A percentile compares a stretch with the other conserved stretches of the same genome.
These are phyloP conservation scores for Halichoerus grypus DNA, from an alignment of 2,113 vertebrate genomes.

Conservation along the genomic window DNA sequence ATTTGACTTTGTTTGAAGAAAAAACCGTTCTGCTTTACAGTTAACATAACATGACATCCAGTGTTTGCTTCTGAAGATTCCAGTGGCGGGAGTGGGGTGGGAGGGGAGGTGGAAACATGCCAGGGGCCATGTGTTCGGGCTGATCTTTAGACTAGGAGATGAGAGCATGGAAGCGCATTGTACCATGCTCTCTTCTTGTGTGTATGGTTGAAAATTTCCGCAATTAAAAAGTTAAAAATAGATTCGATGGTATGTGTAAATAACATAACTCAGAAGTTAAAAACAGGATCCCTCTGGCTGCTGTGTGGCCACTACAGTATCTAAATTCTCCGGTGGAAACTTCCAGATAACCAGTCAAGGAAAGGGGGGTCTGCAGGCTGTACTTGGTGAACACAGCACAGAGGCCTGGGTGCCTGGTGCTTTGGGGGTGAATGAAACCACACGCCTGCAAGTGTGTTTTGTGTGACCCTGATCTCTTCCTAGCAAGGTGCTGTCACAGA, in stretches of 20 bases:
- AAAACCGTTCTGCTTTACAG: neutral
- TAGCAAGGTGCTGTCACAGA: neutral
- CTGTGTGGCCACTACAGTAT: neutral
- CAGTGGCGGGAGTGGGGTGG: neutral
- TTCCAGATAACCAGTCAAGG: neutral
- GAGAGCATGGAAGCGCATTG: neutral
- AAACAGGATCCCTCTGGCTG: neutral
- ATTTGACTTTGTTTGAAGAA: neutral
- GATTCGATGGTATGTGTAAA: neutral
- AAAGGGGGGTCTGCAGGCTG: neutral
- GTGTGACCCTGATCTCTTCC: neutral
- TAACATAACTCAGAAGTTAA: neutral
- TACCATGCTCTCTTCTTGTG: neutral
- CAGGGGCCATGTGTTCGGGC: neutral
- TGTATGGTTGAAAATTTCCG: neutral
- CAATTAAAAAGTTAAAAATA: neutral
- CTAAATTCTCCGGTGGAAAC: neutral
- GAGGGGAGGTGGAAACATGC: neutral
- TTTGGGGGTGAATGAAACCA: neutral
- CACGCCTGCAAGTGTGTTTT: neutral
- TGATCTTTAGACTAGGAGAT: neutral
- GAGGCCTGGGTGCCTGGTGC: neutral
- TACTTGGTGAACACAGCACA: neutral
- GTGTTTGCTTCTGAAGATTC: neutral
- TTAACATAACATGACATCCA: neutral